Percentiles rank a stretch among this genome's conserved stretches.
Evolutionary conservation across 2,113 vertebrate genomes (phyloP).

Genomic region (Motacilla alba): DNA sequence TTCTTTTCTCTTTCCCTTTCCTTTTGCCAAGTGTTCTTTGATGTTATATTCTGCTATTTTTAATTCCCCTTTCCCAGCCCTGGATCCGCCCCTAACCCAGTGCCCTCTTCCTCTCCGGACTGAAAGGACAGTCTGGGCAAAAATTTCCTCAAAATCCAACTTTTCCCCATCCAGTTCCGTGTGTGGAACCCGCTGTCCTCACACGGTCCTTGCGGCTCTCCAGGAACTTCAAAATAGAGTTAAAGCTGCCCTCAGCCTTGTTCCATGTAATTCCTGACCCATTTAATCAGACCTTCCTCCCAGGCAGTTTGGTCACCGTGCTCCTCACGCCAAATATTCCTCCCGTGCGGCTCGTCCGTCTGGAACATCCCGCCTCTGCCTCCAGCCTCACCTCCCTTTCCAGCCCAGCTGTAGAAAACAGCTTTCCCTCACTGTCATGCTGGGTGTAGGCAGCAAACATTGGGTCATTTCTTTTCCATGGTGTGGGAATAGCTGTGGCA

Average conservation of each 20-base stretch:
- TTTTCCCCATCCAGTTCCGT: background rate
- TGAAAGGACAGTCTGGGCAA: background rate
- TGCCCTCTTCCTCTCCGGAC: background rate
- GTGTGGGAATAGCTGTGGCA: background rate
- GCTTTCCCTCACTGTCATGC: background rate
- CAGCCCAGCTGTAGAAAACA: background rate
- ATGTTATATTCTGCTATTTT: background rate
- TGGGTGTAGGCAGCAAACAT: background rate
- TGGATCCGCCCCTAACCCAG: fast-evolving
- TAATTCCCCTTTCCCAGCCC: background rate
- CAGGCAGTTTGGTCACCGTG: background rate
- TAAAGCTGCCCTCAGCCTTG: background rate
- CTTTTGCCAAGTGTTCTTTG: background rate
- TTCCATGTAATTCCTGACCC: background rate
- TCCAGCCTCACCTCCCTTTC: background rate
- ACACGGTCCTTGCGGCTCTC: background rate
- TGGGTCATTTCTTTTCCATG: background rate
- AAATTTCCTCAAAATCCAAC: background rate
- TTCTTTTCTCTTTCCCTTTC: slow-evolving; percentile 33
- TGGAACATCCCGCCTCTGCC: background rate
- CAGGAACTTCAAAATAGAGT: background rate
- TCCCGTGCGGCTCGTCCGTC: background rate
- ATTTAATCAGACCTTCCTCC: background rate
- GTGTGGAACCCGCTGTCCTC: background rate
- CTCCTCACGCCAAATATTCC: background rate